These are phyloP conservation scores for Parazoanthus darwini DNA, from an alignment of 92 coral and sea anemone species.

Conservation along the genomic window DNA sequence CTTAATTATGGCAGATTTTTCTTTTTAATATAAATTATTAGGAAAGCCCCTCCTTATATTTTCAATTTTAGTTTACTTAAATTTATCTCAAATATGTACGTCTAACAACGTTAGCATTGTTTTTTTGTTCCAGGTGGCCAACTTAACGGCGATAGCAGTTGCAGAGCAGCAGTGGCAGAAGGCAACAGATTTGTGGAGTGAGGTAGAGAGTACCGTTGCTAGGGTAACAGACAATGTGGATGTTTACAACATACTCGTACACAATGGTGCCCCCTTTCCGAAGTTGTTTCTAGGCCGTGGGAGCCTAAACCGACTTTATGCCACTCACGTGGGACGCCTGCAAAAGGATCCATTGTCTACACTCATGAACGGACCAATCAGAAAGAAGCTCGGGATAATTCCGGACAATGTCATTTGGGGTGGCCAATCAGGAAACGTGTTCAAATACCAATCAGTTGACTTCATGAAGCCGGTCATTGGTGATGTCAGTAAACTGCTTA, in stretches of 20 bases:
- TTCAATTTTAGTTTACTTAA: too few relatives aligned
- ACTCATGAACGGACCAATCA: constrained; percentile 96
- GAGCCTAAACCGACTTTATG: constrained; percentile 63
- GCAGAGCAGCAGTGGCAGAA: constrained; percentile 61
- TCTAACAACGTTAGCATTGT: not conserved
- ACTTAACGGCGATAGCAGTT: constrained; percentile 85
- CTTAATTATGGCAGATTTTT: too few relatives aligned
- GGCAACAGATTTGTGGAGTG: constrained; percentile 81
- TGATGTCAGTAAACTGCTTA: constrained; percentile 79
- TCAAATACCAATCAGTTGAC: constrained; percentile 71
- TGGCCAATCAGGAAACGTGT: constrained; percentile 80
- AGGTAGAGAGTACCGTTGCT: constrained; percentile 63
- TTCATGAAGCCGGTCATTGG: constrained; percentile 90
- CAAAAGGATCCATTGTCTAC: constrained; percentile 61
- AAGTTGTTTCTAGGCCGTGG: constrained; percentile 38
- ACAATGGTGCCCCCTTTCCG: constrained; percentile 64
- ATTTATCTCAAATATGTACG: too few relatives aligned
- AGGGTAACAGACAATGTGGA: constrained; percentile 84
- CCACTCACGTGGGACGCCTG: constrained; percentile 75
- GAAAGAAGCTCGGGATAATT: constrained; percentile 92
- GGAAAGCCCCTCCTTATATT: too few relatives aligned
- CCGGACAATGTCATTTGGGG: constrained; percentile 93
- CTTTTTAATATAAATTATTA: too few relatives aligned
- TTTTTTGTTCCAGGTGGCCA: constrained; percentile 46
- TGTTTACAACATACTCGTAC: constrained; percentile 83